Base-by-base conservation (phyloP, 2,113 vertebrate genomes). In the Oophaga pumilio region DNA sequence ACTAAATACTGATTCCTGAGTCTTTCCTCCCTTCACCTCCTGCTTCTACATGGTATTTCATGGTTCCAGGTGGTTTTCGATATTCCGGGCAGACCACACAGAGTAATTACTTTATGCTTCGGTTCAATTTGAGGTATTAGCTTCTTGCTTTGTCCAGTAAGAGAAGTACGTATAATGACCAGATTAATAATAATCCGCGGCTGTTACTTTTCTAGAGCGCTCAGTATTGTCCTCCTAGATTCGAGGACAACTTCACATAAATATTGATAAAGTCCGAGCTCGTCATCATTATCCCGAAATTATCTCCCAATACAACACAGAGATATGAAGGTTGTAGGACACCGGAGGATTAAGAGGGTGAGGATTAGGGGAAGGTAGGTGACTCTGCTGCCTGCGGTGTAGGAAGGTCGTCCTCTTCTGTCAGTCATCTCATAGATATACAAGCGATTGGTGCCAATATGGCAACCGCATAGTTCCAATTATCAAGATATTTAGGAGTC, bases 181-280 rank as follows among this genome's bases (percentile, higher is more conserved):
- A 49, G 73, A 86, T 86, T 86, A 86, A 78, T 86, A 86, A 68
- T 78, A 86, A 86, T 86, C 74, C 15, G 14, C 73, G 14, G 28
- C 33, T 20, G 53, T 76, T 74, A 73, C 50, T 60, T 60, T 43
- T 85, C 52, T 56, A 33, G 17, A 28, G 52, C 60, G n/a, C 28
- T 10, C 22, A 4, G 17, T 52, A 50, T 64, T 76, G 66, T 85
- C 43, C 53, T 28, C 28, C 73, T 24, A 60, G 49, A 66, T 78
- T 26, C 18, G 28, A 76, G 33, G 49, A 24, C 13, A 12, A 64
- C 20, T 24, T 57, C 28, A 74, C 56, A 50, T 49, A 62, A 85
- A 76, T 85, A 57, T 64, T 76, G 11, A 62, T 76, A 62, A 79
- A 59, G 49, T 62, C 69, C 15, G 15, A 33, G 68, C 68, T 71